phyloP scores from a whole-genome alignment of 35 echinoderm and acorn worm species.

The Holothuria glaberrima region DNA sequence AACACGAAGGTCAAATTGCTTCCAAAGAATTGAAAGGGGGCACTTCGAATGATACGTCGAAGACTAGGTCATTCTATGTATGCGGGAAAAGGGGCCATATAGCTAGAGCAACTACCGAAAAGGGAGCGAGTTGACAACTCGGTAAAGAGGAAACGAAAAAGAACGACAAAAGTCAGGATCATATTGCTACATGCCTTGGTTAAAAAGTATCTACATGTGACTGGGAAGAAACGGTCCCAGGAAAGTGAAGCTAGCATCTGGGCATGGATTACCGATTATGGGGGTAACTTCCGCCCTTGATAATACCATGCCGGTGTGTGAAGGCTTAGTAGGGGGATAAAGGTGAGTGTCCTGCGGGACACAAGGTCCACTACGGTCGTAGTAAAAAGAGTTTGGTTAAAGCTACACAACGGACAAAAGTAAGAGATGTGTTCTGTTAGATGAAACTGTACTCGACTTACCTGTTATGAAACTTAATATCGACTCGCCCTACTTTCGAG shows the following conservation, averaged over 20 bases:
- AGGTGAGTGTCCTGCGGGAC: background rate
- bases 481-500: conserved; percentile 52
- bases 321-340: background rate
- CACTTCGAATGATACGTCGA: background rate
- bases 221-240: background rate
- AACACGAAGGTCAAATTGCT: background rate
- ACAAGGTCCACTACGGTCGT: conserved; percentile 37
- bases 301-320: conserved; percentile 15
- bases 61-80: conserved; percentile 14
- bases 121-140: conserved; percentile 29
- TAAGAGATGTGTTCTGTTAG: conserved; percentile 53
- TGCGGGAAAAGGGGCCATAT: conserved; percentile 44
- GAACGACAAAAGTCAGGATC: too few species aligned
- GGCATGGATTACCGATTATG: conserved; percentile 46
- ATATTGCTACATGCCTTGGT: background rate
- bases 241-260: background rate
- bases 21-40: background rate
- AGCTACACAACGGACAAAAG: background rate
- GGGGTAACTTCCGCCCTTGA: background rate
- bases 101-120: conserved; percentile 4
- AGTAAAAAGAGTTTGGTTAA: conserved; percentile 21
- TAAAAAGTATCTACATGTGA: background rate
- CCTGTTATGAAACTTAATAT: conserved; percentile 32
- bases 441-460: conserved; percentile 14
- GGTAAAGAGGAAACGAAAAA: background rate